Base-by-base conservation (phyloP, 2,888 invertebrate species). In the Adela reaumurella region DNA sequence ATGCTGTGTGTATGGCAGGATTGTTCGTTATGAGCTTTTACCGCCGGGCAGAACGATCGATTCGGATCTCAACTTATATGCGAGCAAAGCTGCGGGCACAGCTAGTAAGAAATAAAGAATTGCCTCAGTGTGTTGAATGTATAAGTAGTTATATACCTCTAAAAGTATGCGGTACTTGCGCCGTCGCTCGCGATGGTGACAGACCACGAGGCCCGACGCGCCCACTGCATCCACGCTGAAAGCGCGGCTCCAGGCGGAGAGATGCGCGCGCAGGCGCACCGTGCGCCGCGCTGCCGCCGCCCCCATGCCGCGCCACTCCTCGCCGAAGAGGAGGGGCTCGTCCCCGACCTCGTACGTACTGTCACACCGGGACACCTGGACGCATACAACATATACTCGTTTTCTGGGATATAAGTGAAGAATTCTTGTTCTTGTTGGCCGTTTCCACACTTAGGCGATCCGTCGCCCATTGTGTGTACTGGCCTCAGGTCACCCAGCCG, bases 191-290 rank as follows among this genome's bases (percentile, higher is more conserved):
- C 83, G 80, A 64, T 89, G 88, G 55, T 85, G 82, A 57, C 86
- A 87, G 20, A 89, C 83, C 8, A 92, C 83, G 45, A 92, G 80
- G 3, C 91, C 92, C 52, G 87, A 87, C 50, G 89, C 88, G 46
- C 87, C 88, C 46, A 89, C 86, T 83, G 77, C 1, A 85, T 85
- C 85, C 86, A 86, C 53, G 83, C 82, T 84, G 53, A 82, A 67
- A 55, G 84, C 61, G 82, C 65, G 62, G 11, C 64, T 64, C 2
- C 48, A 47, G 18, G 59, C 67, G 28, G 60, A 67, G 52, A 58
- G 63, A 59, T 58, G 68, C 59, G 62, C 68, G 45, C 62, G 63
- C 56, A 63, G 50, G 1, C 65, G 62, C 29, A 60, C 61, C 19
- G 42, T 16, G 17, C 46, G 42, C 50, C 62, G 51, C 58, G 62